Conservation (phyloP, 2,888 invertebrate genomes). For the Argyresthia albistria region DNA sequence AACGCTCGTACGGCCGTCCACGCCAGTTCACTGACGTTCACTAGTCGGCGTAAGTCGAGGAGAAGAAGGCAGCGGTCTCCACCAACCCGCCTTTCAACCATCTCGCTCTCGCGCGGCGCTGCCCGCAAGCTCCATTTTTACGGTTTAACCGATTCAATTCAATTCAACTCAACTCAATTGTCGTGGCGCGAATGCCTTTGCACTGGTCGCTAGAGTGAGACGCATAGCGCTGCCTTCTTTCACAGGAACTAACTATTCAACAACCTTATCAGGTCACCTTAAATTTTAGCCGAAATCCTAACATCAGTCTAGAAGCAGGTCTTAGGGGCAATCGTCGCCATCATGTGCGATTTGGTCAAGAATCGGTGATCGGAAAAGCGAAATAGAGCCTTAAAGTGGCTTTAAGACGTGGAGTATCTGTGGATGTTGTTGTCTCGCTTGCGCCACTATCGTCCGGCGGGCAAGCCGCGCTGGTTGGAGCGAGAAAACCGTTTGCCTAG, state of each 20-base stretch:
- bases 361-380: constrained; percentile 50
- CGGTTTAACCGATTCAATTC: constrained; percentile 70
- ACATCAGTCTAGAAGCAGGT: constrained; percentile 15
- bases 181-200: constrained; percentile 67
- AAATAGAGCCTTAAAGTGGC: constrained; percentile 65
- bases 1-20: constrained; percentile 48
- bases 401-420: constrained; percentile 55
- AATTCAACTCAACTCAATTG: constrained; percentile 73
- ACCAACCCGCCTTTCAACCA: constrained; percentile 66
- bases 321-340: constrained; percentile 11
- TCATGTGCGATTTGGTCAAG: constrained; percentile 23
- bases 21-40: constrained; percentile 67
- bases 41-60: constrained; percentile 67
- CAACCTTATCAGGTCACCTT: constrained; percentile 5
- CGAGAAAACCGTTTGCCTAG: constrained; percentile 49
- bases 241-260: constrained; percentile 28
- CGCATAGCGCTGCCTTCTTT: constrained; percentile 47
- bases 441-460: constrained; percentile 62
- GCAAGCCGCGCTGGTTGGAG: constrained; percentile 30
- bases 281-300: background rate
- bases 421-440: constrained; percentile 50
- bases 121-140: constrained; percentile 68
- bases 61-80: constrained; percentile 70
- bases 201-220: constrained; percentile 68
- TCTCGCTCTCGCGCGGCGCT: constrained; percentile 63